These are phyloP conservation scores for Prinia subflava DNA, from an alignment of 2,113 vertebrate species.

Conservation along the genomic window DNA sequence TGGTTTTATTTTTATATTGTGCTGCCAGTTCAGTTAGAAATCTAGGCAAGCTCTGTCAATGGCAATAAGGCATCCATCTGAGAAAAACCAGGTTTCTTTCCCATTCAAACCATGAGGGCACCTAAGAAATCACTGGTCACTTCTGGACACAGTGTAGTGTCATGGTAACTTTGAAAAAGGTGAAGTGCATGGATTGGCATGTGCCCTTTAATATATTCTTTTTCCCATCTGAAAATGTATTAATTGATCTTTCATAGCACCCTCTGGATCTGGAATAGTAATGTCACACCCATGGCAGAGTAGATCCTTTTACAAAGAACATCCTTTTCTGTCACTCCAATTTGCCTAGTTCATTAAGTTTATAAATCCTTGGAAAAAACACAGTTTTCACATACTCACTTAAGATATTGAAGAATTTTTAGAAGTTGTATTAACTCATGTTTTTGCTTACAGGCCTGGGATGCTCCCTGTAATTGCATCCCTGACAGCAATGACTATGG, in stretches of 20 bases:
- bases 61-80: not conserved
- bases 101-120: not conserved
- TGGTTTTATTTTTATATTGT: slow-evolving; percentile 10
- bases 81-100: not conserved
- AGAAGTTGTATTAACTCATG: not conserved
- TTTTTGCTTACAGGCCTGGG: not conserved
- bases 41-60: not conserved
- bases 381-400: not conserved
- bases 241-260: not conserved
- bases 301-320: not conserved
- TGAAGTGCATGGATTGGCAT: not conserved
- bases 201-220: not conserved
- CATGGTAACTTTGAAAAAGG: not conserved
- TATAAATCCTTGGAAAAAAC: not conserved
- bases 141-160: not conserved
- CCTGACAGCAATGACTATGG: not conserved
- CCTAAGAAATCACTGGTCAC: not conserved
- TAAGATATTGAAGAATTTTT: not conserved
- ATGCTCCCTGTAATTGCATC: not conserved
- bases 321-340: not conserved
- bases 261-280: not conserved
- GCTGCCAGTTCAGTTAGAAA: not conserved
- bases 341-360: not conserved
- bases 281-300: not conserved
- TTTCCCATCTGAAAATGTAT: not conserved